These are phyloP conservation scores for Nasonovia ribisnigri DNA, from an alignment of 2,888 invertebrate genomes.

Conservation along the genomic window DNA sequence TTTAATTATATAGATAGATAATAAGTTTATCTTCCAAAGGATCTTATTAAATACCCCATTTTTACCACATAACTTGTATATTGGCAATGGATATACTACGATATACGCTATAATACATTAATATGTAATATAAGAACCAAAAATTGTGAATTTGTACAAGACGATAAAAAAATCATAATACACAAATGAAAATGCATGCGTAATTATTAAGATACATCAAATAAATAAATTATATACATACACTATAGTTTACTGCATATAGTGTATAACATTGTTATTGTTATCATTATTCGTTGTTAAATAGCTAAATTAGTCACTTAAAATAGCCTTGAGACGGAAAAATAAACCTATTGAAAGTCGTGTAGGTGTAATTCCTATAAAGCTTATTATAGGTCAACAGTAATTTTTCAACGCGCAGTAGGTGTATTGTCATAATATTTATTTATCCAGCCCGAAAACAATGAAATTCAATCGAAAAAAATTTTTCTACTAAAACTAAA, in stretches of 20 bases:
- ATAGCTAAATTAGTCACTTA: neutral
- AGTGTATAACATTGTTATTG: neutral
- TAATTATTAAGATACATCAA: conserved; percentile 6
- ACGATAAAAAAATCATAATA: neutral
- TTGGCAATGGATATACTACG: no score
- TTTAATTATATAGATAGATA: neutral
- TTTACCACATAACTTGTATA: no score
- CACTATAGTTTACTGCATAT: neutral
- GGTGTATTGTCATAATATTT: neutral
- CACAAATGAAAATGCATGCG: neutral
- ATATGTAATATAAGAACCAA: neutral
- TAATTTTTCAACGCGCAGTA: neutral
- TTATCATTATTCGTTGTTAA: neutral
- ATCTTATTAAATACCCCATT: neutral
- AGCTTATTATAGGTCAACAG: neutral
- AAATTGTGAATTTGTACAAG: neutral
- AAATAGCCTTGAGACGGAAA: conserved; percentile 31
- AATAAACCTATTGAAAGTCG: conserved; percentile 21
- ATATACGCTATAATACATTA: neutral
- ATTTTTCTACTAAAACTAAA: neutral
- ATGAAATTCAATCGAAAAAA: neutral
- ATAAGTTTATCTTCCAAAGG: neutral
- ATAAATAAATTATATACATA: no score
- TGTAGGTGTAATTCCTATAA: conserved; percentile 26
- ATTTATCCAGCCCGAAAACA: neutral